Conservation (phyloP, 2,797 vertebrate species). For the Trachops cirrhosus region DNA sequence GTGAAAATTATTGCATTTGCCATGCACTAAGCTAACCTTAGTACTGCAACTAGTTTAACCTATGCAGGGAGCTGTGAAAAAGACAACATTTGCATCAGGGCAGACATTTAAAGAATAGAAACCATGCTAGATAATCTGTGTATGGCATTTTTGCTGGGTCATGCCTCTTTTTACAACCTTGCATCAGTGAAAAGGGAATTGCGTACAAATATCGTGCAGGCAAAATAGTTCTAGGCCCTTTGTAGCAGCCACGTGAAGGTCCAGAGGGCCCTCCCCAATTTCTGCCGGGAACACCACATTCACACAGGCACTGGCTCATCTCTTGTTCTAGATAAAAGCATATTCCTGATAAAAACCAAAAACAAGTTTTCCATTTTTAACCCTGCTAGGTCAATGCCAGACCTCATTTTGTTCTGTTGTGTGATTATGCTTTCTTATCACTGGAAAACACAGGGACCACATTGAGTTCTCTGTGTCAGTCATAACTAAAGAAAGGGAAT, state of each 20-base stretch:
- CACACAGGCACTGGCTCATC: neutral
- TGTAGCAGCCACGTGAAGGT: neutral
- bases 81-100: neutral
- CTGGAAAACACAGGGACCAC: slow-evolving; percentile 22
- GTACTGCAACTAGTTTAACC: neutral
- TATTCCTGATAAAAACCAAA: neutral
- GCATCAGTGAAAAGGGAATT: neutral
- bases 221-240: neutral
- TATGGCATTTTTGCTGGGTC: neutral
- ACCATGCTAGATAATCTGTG: neutral
- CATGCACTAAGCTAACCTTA: neutral
- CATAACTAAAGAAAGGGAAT: slow-evolving; percentile 32
- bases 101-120: slow-evolving; percentile 18
- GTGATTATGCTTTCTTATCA: slow-evolving; percentile 38
- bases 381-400: neutral
- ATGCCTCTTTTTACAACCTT: slow-evolving; percentile 1
- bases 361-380: slow-evolving; percentile 34
- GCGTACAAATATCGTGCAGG: neutral
- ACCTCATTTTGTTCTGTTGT: neutral
- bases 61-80: neutral
- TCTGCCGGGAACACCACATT: neutral
- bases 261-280: neutral
- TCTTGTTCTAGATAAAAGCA: neutral
- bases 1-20: slow-evolving; percentile 11
- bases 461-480: slow-evolving; percentile 12